Base-by-base conservation (phyloP, 1,140 invertebrate genomes). In the Heterodera carotae region DNA sequence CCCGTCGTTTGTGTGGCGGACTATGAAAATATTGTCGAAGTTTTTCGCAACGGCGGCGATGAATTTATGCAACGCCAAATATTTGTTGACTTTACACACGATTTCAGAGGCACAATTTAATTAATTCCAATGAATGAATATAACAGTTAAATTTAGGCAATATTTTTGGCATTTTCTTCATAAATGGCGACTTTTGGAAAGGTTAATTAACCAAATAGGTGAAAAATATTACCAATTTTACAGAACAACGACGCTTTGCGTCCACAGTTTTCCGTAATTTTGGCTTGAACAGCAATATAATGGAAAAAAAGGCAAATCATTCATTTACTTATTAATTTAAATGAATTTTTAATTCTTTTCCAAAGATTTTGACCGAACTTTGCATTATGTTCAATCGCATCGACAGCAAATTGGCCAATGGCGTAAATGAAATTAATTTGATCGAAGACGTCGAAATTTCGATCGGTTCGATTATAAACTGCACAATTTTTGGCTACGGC, bases 401-500 rank as follows among this genome's bases (percentile, higher is more conserved):
- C 29, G 27, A 81, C n/a, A 25, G 70, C 36, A 64, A 83, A 82
- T 66, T 81, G 36, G 33, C 25, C 12, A 39, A 62, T 29, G 33
- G 22, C 12, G 25, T 33, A 36, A 59, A 39, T 15, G 69, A 81
- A 29, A 33, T 74, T 59, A 39, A 81, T 79, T 34, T 71, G 60
- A 39, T 67, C 29, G 10, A 48, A 56, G n/a, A 83, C 31, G 70
- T 81, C 39, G 80, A 81, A 69, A 31, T 81, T 31, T 48, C 33
- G 15, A 66, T 81, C 25, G 80, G 80, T 22, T 81, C 80, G 31
- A 80, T 81, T 34, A 81, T 81, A 29, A 83, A 78, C 43, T 67
- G 59, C 29, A 53, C 82, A 2, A 22, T 81, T 18, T 83, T 81
- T 67, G 80, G 80, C 5, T 80, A 79, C 33, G 56, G 81, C 15